Evolutionary conservation across 2,113 vertebrate species (phyloP).

Genomic region (Takifugu bimaculatus): DNA sequence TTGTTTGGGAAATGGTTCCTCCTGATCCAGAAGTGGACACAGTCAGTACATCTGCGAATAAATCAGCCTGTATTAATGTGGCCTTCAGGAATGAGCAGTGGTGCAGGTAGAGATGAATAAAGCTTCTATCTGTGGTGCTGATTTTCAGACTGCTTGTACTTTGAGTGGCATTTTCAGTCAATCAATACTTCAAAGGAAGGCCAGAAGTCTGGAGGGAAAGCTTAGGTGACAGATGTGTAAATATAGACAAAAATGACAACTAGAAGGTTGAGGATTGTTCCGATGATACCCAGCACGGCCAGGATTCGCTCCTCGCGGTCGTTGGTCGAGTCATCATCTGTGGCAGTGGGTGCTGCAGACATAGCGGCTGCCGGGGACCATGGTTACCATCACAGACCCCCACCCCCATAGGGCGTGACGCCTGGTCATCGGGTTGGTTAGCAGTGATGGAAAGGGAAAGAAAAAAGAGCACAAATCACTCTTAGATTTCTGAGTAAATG

Average conservation of each 20-base stretch:
- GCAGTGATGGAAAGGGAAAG: slow-evolving; percentile 4
- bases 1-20: too few species aligned
- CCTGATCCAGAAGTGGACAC: too few species aligned
- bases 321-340: slow-evolving; percentile 70
- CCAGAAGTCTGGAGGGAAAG: slow-evolving; percentile 1
- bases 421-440: slow-evolving; percentile 49
- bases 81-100: slow-evolving; percentile 1
- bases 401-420: slow-evolving; percentile 60
- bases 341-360: slow-evolving; percentile 64
- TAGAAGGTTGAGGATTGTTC: slow-evolving; percentile 81
- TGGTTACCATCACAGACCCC: slow-evolving; percentile 74
- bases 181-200: slow-evolving; percentile 31
- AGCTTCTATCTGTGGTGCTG: slow-evolving; percentile 23
- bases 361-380: slow-evolving; percentile 73
- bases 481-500: slow-evolving; percentile 8
- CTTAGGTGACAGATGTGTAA: slow-evolving; percentile 78
- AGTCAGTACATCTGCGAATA: too few species aligned
- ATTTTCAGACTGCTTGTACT: slow-evolving; percentile 14
- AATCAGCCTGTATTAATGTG: too few species aligned
- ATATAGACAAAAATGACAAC: slow-evolving; percentile 86
- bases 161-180: slow-evolving; percentile 10
- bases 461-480: slow-evolving; percentile 10
- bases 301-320: slow-evolving; percentile 74
- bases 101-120: slow-evolving; percentile 26
- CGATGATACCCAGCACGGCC: slow-evolving; percentile 77